A percentile compares a stretch with the other conserved stretches of the same genome.
Conservation (phyloP, 2,113 vertebrate genomes). For the Aegithalos caudatus region DNA sequence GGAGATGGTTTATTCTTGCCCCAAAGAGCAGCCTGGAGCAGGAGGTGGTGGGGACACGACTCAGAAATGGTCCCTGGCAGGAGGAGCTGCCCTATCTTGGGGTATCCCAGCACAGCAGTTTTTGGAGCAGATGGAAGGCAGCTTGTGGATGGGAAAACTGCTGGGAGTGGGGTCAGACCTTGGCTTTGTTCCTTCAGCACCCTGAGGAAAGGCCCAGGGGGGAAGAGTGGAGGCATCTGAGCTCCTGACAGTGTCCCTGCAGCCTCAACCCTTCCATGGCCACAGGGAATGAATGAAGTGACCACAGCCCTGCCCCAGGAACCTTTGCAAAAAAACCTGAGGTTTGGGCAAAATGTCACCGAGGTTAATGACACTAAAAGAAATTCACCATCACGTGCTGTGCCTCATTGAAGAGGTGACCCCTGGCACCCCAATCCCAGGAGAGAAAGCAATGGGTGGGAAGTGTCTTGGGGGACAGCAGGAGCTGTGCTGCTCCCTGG, state of each 20-base stretch:
- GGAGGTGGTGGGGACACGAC: not conserved
- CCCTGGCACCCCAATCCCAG: not conserved
- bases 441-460: not conserved
- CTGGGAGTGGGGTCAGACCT: not conserved
- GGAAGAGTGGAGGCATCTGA: accelerated
- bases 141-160: not conserved
- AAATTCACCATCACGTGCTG: accelerated
- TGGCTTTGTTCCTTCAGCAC: not conserved
- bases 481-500: not conserved
- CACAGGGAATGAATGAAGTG: accelerated
- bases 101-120: not conserved
- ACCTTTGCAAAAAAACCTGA: accelerated
- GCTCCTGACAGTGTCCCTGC: not conserved
- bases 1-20: not conserved
- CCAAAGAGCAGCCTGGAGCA: not conserved
- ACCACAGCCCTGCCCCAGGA: not conserved
- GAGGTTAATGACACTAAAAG: not conserved
- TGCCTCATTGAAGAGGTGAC: not conserved
- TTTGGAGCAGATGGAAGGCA: not conserved
- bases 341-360: not conserved
- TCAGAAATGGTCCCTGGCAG: not conserved
- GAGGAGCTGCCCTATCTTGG: accelerated
- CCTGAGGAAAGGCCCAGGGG: not conserved
- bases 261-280: not conserved
- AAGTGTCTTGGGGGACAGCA: too few relatives aligned